Base-by-base conservation (phyloP, 2,888 invertebrate species). In the Cyaniris semiargus region DNA sequence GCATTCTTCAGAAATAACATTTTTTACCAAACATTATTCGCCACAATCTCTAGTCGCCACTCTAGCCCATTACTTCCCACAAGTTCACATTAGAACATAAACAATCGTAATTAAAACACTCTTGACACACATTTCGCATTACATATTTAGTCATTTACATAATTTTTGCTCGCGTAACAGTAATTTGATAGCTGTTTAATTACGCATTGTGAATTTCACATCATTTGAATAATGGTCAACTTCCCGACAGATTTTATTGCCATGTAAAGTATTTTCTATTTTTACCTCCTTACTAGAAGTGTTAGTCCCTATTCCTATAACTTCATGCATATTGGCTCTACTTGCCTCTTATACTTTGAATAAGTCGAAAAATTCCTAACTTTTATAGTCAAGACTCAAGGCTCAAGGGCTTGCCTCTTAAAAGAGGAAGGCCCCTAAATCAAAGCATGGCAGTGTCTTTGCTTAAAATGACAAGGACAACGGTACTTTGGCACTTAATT, bases 121-220 rank as follows among this genome's bases (percentile, higher is more conserved):
- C 60, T 23, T 60, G 60, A 60, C 23, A 60, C 60, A 60, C 60
- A 60, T 60, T 60, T 60, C 23, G 10, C 60, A 60, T 60, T 60
- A 58, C 58, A 58, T 23, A 23, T 60, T 60, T 60, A 60, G 23
- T 60, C 13, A 60, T 60, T 60, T 60, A 60, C 60, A 60, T 23
- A 23, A 60, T 23, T 60, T 23, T 13, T 23, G 60, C 3, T 60
- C 60, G 60, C 23, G 10, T 60, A 60, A 60, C 60, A 60, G 60
- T 60, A 60, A 60, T 60, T 23, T 60, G 60, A 60, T 60, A 60
- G 23, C 60, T 13, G 3, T 60, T 60, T 60, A 23, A 60, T 23
- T 23, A 60, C 60, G 21, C 60, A 21, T 60, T 60, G 60, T 60
- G 8, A 60, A 60, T 23, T 60, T 60, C 60, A 10, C 60, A 23